A percentile compares a stretch with the other conserved stretches of the same genome.
Evolutionary conservation across 2,113 vertebrate species (phyloP).

Genomic region (Ptychochromis oligacanthus): DNA sequence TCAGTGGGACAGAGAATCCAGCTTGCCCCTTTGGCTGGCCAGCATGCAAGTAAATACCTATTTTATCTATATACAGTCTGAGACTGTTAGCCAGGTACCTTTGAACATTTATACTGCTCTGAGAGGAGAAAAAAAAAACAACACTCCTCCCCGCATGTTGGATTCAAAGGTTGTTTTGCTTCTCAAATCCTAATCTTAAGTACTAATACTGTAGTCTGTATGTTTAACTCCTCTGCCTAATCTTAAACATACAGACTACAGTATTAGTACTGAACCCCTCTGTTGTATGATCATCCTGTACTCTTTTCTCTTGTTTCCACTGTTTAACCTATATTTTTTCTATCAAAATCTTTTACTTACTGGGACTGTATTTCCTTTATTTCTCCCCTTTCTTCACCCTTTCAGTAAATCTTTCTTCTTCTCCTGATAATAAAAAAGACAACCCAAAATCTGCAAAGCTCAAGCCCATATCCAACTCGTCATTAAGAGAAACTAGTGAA

Average conservation of each 20-base stretch:
- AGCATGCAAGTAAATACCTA: slow-evolving; percentile 82
- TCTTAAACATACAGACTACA: no score
- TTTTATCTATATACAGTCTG: background rate
- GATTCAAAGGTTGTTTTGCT: background rate
- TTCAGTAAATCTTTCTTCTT: slow-evolving; percentile 75
- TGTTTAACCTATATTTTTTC: background rate
- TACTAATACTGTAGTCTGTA: background rate
- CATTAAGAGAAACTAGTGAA: slow-evolving; percentile 76
- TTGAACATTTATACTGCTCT: background rate
- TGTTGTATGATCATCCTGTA: background rate
- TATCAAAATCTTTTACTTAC: slow-evolving; percentile 1
- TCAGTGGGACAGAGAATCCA: slow-evolving; percentile 94
- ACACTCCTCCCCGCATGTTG: rapidly evolving
- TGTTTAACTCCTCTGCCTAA: background rate
- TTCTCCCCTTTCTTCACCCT: slow-evolving; percentile 52
- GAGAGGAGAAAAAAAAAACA: background rate
- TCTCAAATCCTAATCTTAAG: background rate
- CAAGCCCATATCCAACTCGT: slow-evolving; percentile 73
- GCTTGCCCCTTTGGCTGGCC: slow-evolving; percentile 83
- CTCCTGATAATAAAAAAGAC: slow-evolving; percentile 81
- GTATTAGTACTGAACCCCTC: background rate
- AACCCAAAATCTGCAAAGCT: slow-evolving; percentile 76
- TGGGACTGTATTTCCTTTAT: background rate
- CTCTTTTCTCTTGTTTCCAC: slow-evolving; percentile 16
- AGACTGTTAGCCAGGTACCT: background rate